phyloP scores from a whole-genome alignment of 2,797 vertebrate species.

The Molossus alvarezi region DNA sequence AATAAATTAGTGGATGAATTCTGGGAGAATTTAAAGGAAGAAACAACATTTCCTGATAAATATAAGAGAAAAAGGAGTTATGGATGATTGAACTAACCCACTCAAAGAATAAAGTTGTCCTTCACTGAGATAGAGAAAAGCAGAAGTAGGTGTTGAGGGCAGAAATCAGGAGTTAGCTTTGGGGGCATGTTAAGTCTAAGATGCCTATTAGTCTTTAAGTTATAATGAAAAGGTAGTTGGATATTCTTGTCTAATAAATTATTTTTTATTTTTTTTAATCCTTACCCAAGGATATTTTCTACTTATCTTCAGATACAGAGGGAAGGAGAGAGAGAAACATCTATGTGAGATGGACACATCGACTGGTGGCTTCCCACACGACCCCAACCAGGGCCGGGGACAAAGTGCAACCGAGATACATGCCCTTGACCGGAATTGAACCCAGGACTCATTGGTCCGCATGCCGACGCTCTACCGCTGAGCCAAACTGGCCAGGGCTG shows the following conservation, averaged over 20 bases:
- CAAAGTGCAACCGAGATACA: too few species aligned
- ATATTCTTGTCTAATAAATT: neutral
- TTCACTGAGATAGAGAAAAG: neutral
- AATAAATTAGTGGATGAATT: neutral
- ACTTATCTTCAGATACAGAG: too few species aligned
- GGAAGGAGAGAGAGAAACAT: too few species aligned
- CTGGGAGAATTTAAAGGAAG: neutral
- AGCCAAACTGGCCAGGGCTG: too few species aligned
- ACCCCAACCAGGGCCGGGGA: too few species aligned
- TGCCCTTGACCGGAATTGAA: too few species aligned
- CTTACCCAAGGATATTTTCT: too few species aligned
- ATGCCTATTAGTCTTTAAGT: neutral
- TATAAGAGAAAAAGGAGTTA: conserved; percentile 7
- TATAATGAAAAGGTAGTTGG: neutral
- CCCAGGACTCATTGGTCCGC: too few species aligned
- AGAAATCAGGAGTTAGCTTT: conserved; percentile 29
- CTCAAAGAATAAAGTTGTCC: conserved; percentile 5
- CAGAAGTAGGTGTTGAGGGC: neutral
- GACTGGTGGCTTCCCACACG: too few species aligned
- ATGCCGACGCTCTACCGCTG: too few species aligned
- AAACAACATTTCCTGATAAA: conserved; percentile 10
- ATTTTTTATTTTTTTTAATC: too few species aligned
- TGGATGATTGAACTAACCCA: conserved; percentile 14
- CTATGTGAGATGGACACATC: too few species aligned
- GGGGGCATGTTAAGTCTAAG: neutral